phyloP scores from a whole-genome alignment of 2,113 vertebrate species.

The Henicopernis longicauda region DNA sequence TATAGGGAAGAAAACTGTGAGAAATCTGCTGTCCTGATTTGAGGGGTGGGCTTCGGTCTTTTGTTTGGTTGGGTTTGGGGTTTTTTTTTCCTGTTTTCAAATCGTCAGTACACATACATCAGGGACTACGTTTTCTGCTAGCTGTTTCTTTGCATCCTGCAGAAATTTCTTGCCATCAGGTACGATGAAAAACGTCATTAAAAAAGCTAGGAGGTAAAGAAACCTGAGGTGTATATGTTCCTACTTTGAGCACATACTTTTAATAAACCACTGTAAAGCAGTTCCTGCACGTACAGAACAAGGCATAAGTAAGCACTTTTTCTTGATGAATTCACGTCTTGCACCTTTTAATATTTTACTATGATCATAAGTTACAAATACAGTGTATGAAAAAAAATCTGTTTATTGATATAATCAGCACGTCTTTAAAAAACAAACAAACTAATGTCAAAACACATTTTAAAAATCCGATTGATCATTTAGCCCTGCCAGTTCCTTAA shows the following conservation, averaged over 20 bases:
- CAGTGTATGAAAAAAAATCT: slow-evolving; percentile 62
- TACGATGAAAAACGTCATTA: not conserved
- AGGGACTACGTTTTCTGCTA: not conserved
- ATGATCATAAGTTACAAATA: slow-evolving; percentile 48
- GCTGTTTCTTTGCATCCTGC: not conserved
- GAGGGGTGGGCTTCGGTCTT: not conserved
- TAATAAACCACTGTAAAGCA: not conserved
- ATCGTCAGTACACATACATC: not conserved
- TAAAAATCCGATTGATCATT: slow-evolving; percentile 38
- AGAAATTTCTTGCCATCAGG: not conserved
- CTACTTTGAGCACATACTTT: not conserved
- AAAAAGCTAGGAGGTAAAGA: not conserved
- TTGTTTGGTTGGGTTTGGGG: not conserved
- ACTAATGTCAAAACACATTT: slow-evolving; percentile 55
- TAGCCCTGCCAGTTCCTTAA: slow-evolving; percentile 41
- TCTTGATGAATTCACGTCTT: slow-evolving; percentile 6
- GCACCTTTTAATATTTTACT: slow-evolving; percentile 54
- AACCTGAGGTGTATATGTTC: not conserved
- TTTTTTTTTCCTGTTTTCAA: not conserved
- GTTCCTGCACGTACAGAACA: slow-evolving; percentile 8
- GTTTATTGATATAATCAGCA: slow-evolving; percentile 68
- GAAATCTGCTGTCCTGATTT: not conserved
- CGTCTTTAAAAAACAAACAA: slow-evolving; percentile 49
- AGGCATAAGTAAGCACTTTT: slow-evolving; percentile 38
- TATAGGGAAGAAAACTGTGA: not conserved